Conservation (phyloP, 2,888 invertebrate species). For the Limulus polyphemus region DNA sequence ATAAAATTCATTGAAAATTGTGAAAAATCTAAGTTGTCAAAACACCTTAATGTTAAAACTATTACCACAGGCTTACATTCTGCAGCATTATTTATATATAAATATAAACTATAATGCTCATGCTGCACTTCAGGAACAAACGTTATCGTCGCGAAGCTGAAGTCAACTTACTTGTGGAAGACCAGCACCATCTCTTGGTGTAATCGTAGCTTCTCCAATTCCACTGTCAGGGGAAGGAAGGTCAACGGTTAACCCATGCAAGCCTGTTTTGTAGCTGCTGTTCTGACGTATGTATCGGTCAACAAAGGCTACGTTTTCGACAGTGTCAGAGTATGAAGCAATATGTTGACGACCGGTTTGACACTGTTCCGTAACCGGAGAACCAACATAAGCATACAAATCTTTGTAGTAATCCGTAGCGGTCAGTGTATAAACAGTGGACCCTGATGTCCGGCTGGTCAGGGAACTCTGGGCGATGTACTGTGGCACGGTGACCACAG, state of each 20-base stretch:
- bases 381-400: constrained; percentile 7
- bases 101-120: too few relatives aligned
- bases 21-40: too few relatives aligned
- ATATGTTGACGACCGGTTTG: constrained; percentile 24
- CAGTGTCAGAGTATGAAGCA: constrained; percentile 13
- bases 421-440: constrained; percentile 11
- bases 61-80: too few relatives aligned
- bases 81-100: too few relatives aligned
- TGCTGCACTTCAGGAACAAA: too few relatives aligned
- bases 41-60: too few relatives aligned
- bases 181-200: constrained; percentile 71
- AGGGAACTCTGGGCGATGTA: constrained; percentile 11
- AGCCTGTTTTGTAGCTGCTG: constrained; percentile 15
- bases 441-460: neutral
- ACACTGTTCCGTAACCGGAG: constrained; percentile 17
- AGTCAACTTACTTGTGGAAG: constrained; percentile 30
- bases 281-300: constrained; percentile 24
- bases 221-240: constrained; percentile 91
- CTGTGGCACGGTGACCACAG: constrained; percentile 13
- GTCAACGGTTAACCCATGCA: constrained; percentile 60
- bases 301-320: constrained; percentile 20
- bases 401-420: constrained; percentile 26
- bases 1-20: too few relatives aligned
- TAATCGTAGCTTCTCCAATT: constrained; percentile 85
- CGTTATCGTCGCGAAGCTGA: too few relatives aligned